Percentiles rank a stretch among this genome's conserved stretches.
Evolutionary conservation across 1,140 invertebrate species (phyloP).

Genomic region (Halictus rubicundus): DNA sequence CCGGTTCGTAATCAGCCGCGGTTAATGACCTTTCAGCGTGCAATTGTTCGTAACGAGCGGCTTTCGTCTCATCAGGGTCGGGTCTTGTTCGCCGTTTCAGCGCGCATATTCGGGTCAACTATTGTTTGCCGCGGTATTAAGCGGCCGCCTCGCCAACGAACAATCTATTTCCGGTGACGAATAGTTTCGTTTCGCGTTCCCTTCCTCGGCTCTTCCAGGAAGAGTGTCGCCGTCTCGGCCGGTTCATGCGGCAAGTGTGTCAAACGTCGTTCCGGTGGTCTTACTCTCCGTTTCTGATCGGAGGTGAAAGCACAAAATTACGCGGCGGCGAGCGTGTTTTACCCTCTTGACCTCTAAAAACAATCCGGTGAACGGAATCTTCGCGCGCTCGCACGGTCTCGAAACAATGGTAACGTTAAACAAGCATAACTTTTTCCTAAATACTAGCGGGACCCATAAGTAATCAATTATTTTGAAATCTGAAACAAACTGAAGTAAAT

Average conservation of each 20-base stretch:
- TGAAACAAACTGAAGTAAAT: no score
- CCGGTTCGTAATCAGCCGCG: constrained; percentile 24
- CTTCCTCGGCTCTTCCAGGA: constrained; percentile 22
- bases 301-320: constrained; percentile 55
- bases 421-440: no score
- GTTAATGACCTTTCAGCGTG: constrained; percentile 51
- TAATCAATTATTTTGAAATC: no score
- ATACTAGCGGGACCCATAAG: no score
- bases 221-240: neutral
- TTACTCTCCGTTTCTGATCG: constrained; percentile 6
- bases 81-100: constrained; percentile 50
- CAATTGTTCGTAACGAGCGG: constrained; percentile 42
- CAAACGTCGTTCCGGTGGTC: constrained; percentile 15
- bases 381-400: no score
- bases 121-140: constrained; percentile 65
- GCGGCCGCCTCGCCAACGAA: constrained; percentile 49
- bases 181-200: constrained; percentile 47
- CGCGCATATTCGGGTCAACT: constrained; percentile 63
- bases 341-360: no score
- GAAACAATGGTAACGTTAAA: no score
- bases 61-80: constrained; percentile 49
- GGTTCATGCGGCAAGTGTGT: constrained; percentile 41
- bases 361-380: no score
- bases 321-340: neutral
- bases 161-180: constrained; percentile 64